Evolutionary conservation across 2,888 invertebrate genomes (phyloP), one percentile per base, ranked within the genome.

Genomic region (Hylaea fasciaria): DNA sequence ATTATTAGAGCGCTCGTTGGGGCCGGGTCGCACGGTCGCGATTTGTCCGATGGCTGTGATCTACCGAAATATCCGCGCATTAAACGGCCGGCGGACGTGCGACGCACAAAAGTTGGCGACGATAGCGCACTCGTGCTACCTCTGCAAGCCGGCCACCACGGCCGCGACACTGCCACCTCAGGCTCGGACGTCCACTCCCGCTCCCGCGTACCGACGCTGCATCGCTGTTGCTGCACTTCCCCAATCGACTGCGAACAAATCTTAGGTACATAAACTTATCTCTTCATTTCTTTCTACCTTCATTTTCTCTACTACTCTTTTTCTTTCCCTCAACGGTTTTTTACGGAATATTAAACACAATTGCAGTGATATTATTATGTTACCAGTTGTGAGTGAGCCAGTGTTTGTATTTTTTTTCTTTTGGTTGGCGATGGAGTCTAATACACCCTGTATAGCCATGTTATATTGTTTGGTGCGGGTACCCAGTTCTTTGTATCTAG

Each of bases 1-100:
- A 92, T 90, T 85, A 91, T 87, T 92, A 91, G 91, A 89, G 85
- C 80, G 91, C 90, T 90, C 89, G 87, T 86, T 82, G 86, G 85
- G 83, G 81, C 91, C 85, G 89, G 90, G 91, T 90, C 89, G 91
- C 89, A 89, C 87, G 89, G 91, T 90, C 88, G 89, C 85, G 88
- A 91, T 90, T 86, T 89, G 88, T 89, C 87, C 83, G 87, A 90
- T 89, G 90, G 84, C 80, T 83, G 84, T 87, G 91, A 89, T 89
- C 86, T 90, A 91, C 91, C 81, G 85, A 91, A 91, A 91, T 91
- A 92, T 80, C 84, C 91, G 83, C 83, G 89, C 85, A 87, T 84
- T 85, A 85, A 87, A 84, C 86, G 81, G 68, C 75, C 76, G 77
- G 69, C 69, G 79, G 80, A 76, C 74, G 75, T 77, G 77, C 82